Conservation (phyloP, 1,140 invertebrate species). For the Elysia chlorotica region DNA sequence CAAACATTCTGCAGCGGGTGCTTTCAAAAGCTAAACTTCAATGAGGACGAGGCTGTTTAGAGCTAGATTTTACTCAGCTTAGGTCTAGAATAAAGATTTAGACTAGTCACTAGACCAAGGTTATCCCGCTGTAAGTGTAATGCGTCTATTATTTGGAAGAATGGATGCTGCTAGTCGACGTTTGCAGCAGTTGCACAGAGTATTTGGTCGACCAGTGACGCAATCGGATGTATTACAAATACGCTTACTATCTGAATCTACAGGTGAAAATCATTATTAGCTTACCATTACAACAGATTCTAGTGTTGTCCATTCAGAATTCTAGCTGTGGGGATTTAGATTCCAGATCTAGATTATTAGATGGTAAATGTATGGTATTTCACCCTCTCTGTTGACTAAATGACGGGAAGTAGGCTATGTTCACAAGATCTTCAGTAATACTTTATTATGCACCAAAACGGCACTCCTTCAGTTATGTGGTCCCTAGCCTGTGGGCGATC, state of each 20-base stretch:
- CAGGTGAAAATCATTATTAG: conserved; percentile 1
- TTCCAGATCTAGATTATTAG: too few species aligned
- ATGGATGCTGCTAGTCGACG: conserved; percentile 16
- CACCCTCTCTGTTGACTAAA: not conserved
- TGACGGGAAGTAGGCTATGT: not conserved
- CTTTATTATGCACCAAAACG: not conserved
- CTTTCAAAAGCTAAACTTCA: too few species aligned
- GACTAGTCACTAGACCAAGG: too few species aligned
- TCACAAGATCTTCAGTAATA: not conserved
- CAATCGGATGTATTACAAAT: conserved; percentile 1
- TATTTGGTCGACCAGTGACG: not conserved
- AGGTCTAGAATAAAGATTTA: too few species aligned
- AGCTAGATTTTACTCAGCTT: too few species aligned
- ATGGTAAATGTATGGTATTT: too few species aligned
- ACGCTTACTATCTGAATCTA: conserved; percentile 12
- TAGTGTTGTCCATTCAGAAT: not conserved
- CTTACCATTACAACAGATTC: not conserved
- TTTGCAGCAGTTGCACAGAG: conserved; percentile 1
- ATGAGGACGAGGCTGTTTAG: too few species aligned
- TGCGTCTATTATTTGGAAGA: not conserved
- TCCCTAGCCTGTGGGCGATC: too few species aligned
- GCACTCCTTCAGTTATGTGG: too few species aligned
- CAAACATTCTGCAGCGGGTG: too few species aligned
- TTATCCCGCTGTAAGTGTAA: too few species aligned
- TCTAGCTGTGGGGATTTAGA: not conserved